Evolutionary conservation across 1,140 invertebrate species (phyloP), one percentile per base, ranked within the genome.

Genomic region (Manduca sexta): DNA sequence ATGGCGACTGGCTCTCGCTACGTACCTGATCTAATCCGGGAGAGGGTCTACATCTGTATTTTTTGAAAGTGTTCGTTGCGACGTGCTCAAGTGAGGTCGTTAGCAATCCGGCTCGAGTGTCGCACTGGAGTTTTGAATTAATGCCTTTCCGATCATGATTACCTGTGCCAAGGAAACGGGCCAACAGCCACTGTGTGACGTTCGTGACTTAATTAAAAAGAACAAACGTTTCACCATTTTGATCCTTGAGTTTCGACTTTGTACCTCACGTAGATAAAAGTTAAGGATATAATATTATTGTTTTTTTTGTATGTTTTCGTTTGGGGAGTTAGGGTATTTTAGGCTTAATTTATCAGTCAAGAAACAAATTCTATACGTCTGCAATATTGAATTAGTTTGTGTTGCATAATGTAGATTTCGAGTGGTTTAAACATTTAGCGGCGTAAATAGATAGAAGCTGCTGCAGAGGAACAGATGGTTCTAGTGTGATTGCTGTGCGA

Each of bases 191-290:
- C 56, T 49, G 55, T 53, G 56, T 68, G 56, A 58, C 49, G 58
- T 63, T 69, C 69, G 70, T 77, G 74, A 77, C 74, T 72, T 74
- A 69, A 76, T 76, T 74, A 74, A 64, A 64, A 47, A 48, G 52
- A 34, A 60, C 62, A 58, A 67, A 56, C 53, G 46, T 45, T 49
- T 47, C 52, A 45, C 17, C 64, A 60, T 61, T 65, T 66, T 45
- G 56, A 52, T 60, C 47, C 42, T 58, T 43, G 34, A 56, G 47
- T 50, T 13, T 31, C 26, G 7, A n/a, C 13, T 14, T 43, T 31
- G n/a, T 43, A 6, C n/a, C 13, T 29, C 26, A 8, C 14, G 41
- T 43, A 14, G 21, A 43, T 18, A 13, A 13, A 26, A 26, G 21
- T 26, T 26, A 26, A 26, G 4, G 21, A 5, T 3, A 5, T 26